phyloP scores from a whole-genome alignment of 37 sponge, comb jelly and placozoan genomes.

The Agelas oroides region DNA sequence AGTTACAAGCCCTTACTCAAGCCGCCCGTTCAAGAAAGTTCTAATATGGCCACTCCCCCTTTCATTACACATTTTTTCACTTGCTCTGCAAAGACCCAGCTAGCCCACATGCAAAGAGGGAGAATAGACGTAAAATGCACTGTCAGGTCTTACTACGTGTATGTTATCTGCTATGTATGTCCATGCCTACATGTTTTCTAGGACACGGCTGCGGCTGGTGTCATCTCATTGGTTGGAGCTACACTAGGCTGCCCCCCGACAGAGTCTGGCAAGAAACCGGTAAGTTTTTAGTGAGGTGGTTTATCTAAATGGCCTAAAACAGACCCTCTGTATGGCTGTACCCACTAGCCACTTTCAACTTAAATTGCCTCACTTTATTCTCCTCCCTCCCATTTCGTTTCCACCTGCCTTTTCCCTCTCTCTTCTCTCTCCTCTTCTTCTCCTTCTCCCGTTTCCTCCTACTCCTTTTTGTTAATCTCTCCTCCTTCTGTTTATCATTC shows the following conservation, averaged over 20 bases:
- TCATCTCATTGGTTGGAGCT: conserved; percentile 64
- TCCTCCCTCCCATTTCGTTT: not conserved
- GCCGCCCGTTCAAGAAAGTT: no score
- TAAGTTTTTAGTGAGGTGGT: conserved; percentile 13
- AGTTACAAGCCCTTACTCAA: no score
- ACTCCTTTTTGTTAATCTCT: not conserved
- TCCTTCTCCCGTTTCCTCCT: not conserved
- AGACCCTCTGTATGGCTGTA: not conserved
- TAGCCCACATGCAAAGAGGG: no score
- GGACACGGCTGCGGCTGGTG: conserved; percentile 61
- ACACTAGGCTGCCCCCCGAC: conserved; percentile 53
- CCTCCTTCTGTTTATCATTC: not conserved
- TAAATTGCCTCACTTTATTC: not conserved
- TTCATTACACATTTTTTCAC: no score
- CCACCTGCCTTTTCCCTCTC: not conserved
- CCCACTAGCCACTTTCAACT: not conserved
- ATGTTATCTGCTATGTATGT: no score
- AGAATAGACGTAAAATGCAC: no score
- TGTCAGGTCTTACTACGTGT: no score
- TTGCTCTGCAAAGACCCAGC: no score
- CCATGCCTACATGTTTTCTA: not conserved
- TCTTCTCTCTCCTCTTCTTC: not conserved
- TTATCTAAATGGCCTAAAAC: no score
- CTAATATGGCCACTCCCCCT: no score
- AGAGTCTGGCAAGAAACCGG: conserved; percentile 59